These are phyloP conservation scores for Sebastes oblongus DNA, from an alignment of 2,797 vertebrate genomes.

Conservation along the genomic window DNA sequence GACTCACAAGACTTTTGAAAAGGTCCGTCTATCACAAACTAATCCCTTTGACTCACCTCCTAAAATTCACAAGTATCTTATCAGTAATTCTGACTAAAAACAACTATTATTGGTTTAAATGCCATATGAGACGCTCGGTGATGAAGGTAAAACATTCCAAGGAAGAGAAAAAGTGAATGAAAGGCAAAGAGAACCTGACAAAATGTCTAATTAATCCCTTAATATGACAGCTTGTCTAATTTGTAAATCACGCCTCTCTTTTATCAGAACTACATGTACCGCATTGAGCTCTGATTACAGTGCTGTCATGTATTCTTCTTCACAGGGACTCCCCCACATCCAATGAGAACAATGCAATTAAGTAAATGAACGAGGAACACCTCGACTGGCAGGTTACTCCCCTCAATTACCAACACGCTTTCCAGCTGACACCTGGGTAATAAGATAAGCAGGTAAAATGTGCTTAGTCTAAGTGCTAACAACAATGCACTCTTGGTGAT, in stretches of 20 bases:
- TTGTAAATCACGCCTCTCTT: neutral
- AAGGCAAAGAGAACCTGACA: neutral
- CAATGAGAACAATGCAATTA: constrained; percentile 61
- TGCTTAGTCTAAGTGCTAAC: constrained; percentile 71
- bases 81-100: neutral
- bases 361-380: constrained; percentile 59
- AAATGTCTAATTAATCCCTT: constrained; percentile 25
- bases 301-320: constrained; percentile 48
- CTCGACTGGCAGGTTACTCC: constrained; percentile 60
- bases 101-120: neutral
- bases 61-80: neutral
- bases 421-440: constrained; percentile 64
- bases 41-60: neutral
- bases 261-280: constrained; percentile 15
- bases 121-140: neutral
- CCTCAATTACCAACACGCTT: constrained; percentile 65
- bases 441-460: constrained; percentile 76
- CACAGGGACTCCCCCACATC: neutral
- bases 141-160: neutral
- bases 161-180: neutral
- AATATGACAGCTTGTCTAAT: constrained; percentile 31
- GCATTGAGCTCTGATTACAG: constrained; percentile 43
- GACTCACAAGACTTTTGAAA: neutral
- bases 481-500: constrained; percentile 70
- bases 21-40: neutral